A percentile compares a stretch with the other conserved stretches of the same genome.
These are phyloP conservation scores for Oenanthe oenanthe DNA, from an alignment of 2,113 vertebrate genomes.

Conservation along the genomic window DNA sequence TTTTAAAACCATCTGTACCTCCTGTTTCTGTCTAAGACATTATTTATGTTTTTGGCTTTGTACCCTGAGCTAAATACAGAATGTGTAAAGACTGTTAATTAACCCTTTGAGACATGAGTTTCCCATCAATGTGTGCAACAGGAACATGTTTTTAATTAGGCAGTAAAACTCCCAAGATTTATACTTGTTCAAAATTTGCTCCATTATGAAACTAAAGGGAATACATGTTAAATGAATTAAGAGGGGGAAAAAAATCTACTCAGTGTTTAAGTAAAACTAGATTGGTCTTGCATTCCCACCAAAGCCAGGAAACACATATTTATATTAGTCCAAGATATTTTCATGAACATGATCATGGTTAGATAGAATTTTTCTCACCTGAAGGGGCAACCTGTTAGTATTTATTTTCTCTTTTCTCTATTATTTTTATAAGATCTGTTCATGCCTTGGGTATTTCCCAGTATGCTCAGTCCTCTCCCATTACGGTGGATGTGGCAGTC, in stretches of 20 bases:
- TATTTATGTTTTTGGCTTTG: constrained; percentile 82
- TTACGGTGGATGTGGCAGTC: not conserved
- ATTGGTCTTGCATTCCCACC: constrained; percentile 21
- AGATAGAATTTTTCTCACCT: not conserved
- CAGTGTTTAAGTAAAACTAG: constrained; percentile 33
- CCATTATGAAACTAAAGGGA: constrained; percentile 70
- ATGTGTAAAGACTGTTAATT: constrained; percentile 79
- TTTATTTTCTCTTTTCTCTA: not conserved
- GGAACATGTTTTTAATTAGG: constrained; percentile 76
- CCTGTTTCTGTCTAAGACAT: constrained; percentile 73
- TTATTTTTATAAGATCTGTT: not conserved
- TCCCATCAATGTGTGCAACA: constrained; percentile 72
- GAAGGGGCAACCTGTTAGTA: not conserved
- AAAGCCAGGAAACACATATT: constrained; percentile 51
- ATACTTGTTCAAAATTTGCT: constrained; percentile 49
- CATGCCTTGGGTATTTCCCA: not conserved
- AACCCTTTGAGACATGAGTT: constrained; percentile 80
- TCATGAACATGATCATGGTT: not conserved
- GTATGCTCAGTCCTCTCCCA: not conserved
- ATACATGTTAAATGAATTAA: constrained; percentile 57
- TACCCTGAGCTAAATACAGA: constrained; percentile 75
- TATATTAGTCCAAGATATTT: not conserved
- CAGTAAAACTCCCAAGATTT: constrained; percentile 72
- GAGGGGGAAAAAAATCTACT: fast-evolving
- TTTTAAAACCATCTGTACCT: constrained; percentile 79